These are phyloP conservation scores for Hemiscyllium ocellatum DNA, from an alignment of 2,113 vertebrate genomes.

Conservation along the genomic window DNA sequence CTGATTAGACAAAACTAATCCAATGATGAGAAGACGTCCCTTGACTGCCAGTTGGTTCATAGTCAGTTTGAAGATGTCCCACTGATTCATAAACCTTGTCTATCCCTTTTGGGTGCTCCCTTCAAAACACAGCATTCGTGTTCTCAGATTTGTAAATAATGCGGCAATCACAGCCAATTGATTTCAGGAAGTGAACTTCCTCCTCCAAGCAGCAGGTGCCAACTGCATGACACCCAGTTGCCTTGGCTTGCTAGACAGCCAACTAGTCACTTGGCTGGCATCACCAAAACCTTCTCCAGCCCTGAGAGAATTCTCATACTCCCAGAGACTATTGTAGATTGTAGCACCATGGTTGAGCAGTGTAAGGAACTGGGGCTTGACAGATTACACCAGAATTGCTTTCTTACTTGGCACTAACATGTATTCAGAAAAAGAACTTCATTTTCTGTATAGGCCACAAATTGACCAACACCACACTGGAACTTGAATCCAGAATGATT, in stretches of 20 bases:
- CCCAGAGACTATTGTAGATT: slow-evolving; percentile 75
- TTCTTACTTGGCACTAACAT: slow-evolving; percentile 65
- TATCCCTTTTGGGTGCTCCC: slow-evolving; percentile 69
- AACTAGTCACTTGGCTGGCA: slow-evolving; percentile 83
- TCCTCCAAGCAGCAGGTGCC: slow-evolving; percentile 82
- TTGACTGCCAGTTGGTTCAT: slow-evolving; percentile 68
- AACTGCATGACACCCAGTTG: slow-evolving; percentile 77
- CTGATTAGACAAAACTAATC: slow-evolving; percentile 82
- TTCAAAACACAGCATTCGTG: slow-evolving; percentile 59
- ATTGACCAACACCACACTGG: slow-evolving; percentile 73
- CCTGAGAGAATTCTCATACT: slow-evolving; percentile 68
- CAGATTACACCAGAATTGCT: slow-evolving; percentile 60
- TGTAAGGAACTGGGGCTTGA: slow-evolving; percentile 70
- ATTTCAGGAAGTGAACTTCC: slow-evolving; percentile 78
- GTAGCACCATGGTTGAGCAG: slow-evolving; percentile 77
- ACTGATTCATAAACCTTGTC: slow-evolving; percentile 86
- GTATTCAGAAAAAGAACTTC: slow-evolving; percentile 82
- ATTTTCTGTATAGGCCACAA: slow-evolving; percentile 67
- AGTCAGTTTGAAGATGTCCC: slow-evolving; percentile 70
- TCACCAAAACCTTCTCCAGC: slow-evolving; percentile 78
- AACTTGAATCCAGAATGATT: slow-evolving; percentile 77
- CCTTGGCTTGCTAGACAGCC: slow-evolving; percentile 80
- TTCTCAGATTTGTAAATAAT: slow-evolving; percentile 77
- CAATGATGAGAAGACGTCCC: slow-evolving; percentile 77
- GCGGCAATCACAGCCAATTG: slow-evolving; percentile 76